Evolutionary conservation across 2,113 vertebrate species (phyloP).

Genomic region (Myrmecophaga tridactyla): DNA sequence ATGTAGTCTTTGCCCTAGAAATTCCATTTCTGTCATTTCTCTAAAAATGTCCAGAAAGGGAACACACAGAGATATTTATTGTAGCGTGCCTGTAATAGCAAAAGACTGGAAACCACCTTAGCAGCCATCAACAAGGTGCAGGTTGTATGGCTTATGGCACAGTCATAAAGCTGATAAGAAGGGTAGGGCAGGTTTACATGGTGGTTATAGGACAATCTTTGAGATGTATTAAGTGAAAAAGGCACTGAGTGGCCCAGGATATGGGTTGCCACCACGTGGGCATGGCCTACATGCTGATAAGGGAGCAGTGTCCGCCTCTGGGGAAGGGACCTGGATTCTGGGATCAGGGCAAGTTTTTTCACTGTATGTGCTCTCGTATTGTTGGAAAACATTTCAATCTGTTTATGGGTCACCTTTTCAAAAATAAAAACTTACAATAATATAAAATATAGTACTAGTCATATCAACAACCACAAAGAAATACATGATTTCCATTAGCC

Average conservation of each 20-base stretch:
- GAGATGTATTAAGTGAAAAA: background rate
- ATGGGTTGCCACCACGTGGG: fast-evolving
- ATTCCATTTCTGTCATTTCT: background rate
- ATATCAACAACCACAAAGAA: background rate
- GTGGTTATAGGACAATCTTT: background rate
- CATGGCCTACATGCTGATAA: background rate
- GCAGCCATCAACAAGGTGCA: background rate
- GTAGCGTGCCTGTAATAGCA: background rate
- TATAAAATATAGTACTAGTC: background rate
- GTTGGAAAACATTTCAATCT: background rate
- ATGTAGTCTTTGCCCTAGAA: background rate
- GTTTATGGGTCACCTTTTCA: background rate
- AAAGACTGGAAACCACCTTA: background rate
- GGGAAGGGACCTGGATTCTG: background rate
- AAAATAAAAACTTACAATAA: background rate
- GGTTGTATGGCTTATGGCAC: background rate
- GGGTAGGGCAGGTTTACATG: background rate
- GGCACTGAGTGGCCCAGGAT: background rate
- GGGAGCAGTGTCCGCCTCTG: background rate
- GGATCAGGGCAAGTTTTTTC: background rate
- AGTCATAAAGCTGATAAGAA: background rate
- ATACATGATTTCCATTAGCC: background rate
- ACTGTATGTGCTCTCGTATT: background rate
- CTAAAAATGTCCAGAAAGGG: background rate
- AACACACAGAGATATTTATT: background rate